These are phyloP conservation scores for Papilio aristodemus DNA, from an alignment of 1,140 invertebrate species.

Conservation along the genomic window DNA sequence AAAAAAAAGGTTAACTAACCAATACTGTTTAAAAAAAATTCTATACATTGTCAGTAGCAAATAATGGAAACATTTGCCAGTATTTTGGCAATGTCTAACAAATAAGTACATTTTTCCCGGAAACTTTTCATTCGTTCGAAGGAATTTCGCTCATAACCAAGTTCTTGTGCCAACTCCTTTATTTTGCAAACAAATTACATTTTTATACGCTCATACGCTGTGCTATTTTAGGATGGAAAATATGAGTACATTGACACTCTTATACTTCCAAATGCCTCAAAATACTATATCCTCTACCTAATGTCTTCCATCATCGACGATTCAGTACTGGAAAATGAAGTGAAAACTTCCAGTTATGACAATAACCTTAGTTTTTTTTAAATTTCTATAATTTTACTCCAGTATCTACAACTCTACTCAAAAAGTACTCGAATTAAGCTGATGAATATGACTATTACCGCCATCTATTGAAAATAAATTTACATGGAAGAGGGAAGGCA, in stretches of 20 bases:
- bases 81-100: conserved; percentile 19
- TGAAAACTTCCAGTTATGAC: too few relatives aligned
- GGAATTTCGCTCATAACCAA: conserved; percentile 11
- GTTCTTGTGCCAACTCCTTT: conserved; percentile 18
- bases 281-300: not conserved
- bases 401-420: too few relatives aligned
- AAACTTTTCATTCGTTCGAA: conserved; percentile 17
- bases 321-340: too few relatives aligned
- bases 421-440: too few relatives aligned
- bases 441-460: too few relatives aligned
- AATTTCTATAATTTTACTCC: too few relatives aligned
- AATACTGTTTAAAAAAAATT: too few relatives aligned
- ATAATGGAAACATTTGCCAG: conserved; percentile 10
- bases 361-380: too few relatives aligned
- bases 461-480: too few relatives aligned
- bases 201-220: conserved; percentile 6
- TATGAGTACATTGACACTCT: not conserved
- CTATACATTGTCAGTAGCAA: not conserved
- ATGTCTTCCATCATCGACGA: too few relatives aligned
- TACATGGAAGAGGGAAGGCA: too few relatives aligned
- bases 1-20: too few relatives aligned
- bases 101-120: conserved; percentile 10
- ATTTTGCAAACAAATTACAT: conserved; percentile 17
- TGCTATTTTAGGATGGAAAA: not conserved
- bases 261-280: not conserved